Evolutionary conservation across 2,888 invertebrate genomes (phyloP), one percentile per base, ranked within the genome.

Genomic region (Drosophila anomelani): DNA sequence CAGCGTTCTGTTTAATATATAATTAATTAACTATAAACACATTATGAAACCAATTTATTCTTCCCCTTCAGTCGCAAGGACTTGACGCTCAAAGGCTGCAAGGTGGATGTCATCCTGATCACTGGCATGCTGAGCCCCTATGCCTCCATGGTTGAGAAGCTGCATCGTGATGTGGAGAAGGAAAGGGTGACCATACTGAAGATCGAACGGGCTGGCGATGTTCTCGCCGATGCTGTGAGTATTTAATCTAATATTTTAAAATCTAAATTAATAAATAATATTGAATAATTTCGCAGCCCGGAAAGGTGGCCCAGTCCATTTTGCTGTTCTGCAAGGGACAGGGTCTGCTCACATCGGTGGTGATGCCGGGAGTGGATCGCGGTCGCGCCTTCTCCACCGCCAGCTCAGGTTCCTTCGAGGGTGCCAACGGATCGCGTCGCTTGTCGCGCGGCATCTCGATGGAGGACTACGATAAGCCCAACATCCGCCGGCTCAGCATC

Each of bases 271-370:
- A 26, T 54, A 43, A 26, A 38, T 13, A 10, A 23, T 41, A n/a
- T n/a, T 3, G n/a, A n/a, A 47, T 17, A 10, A 36, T 23, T 36
- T 23, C 15, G 4, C 23, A 97, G 97, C 97, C 97, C 12, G 96
- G 96, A 34, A 97, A 97, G 92, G 95, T 97, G 69, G 96, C 97
- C 34, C 96, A 97, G 89, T 96, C 97, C 59, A 94, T 98, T 89
- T 94, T 97, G 76, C 94, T 97, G 64, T 97, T 98, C 94, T 96
- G 97, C 93, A 97, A 98, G 92, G 97, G 97, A 1, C 96, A 97
- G 91, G 97, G 97, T 3, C 93, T 95, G 76, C 94, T 97, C 89
- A 97, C 97, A 47, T 96, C 96, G 0, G 95, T 97, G 46, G 95
- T 96, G 1, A 95, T 97, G 92, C 96, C 96, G 0, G 96, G 96